Percentiles rank a stretch among this genome's conserved stretches.
Conservation (phyloP, 2,113 vertebrate genomes). For the Brachyhypopomus occidentalis region DNA sequence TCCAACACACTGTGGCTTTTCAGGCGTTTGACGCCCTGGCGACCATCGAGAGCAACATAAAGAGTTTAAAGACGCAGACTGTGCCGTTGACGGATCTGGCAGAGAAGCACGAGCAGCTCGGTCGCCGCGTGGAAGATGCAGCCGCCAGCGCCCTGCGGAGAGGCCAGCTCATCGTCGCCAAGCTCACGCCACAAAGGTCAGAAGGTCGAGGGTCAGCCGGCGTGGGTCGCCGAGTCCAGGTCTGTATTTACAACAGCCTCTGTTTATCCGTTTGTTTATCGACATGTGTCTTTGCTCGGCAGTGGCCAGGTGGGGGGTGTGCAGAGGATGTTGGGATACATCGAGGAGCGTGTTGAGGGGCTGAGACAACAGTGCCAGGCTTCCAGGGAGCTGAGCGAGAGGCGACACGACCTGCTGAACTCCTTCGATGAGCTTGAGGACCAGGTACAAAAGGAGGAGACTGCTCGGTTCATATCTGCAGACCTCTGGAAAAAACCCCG, state of each 20-base stretch:
- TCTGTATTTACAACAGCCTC: not conserved
- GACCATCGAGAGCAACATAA: constrained; percentile 73
- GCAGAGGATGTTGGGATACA: constrained; percentile 75
- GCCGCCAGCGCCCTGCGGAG: constrained; percentile 74
- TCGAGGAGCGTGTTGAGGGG: constrained; percentile 70
- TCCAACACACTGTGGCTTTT: constrained; percentile 10
- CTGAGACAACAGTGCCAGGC: constrained; percentile 67
- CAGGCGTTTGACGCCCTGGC: constrained; percentile 80
- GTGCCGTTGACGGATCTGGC: constrained; percentile 68
- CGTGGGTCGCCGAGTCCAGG: not conserved
- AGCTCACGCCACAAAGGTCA: constrained; percentile 76
- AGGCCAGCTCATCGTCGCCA: constrained; percentile 75
- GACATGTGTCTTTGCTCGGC: constrained; percentile 1
- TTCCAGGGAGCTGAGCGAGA: constrained; percentile 67
- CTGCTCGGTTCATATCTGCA: not conserved
- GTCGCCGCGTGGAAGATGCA: constrained; percentile 70
- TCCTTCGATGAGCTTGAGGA: constrained; percentile 73
- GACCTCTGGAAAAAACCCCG: not conserved
- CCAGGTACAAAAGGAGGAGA: constrained; percentile 72
- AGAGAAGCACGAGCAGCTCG: constrained; percentile 72
- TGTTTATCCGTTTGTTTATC: not conserved
- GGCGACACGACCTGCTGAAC: constrained; percentile 69
- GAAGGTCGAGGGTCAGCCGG: constrained; percentile 9
- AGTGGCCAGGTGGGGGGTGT: constrained; percentile 71
- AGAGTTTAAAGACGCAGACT: constrained; percentile 70